Base-by-base conservation (phyloP, 2,888 invertebrate genomes). In the Hirtodrosophila duncani region DNA sequence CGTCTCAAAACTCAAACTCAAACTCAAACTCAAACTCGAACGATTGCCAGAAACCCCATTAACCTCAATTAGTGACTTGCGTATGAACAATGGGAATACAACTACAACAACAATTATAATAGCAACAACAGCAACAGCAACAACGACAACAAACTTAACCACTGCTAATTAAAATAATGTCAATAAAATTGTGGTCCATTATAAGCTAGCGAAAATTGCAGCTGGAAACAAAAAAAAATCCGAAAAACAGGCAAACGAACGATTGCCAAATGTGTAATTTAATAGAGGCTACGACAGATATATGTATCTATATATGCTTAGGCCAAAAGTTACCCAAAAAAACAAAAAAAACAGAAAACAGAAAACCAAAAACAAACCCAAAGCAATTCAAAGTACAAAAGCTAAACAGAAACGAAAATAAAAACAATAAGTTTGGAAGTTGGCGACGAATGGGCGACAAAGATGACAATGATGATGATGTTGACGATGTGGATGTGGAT, bases 21-120 rank as follows among this genome's bases (percentile, higher is more conserved):
- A 49, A 17, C 11, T 21, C 14, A 14, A 26, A 10, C 26, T 42
- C 27, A 51, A 75, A 63, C 72, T 60, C 52, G 67, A 71, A 63
- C 65, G 63, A 72, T 75, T 72, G 75, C 53, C 69, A 80, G 69
- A 70, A 78, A 74, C 77, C 69, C 77, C 82, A 78, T 81, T 78
- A 78, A 78, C 80, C 81, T 79, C 80, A 81, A 78, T 81, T 81
- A 78, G 81, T 78, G 82, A 79, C 66, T 81, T 79, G 80, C 60
- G 65, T 61, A 63, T 62, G 61, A 67, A 68, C 53, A 56, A 63
- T 62, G 63, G 52, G 63, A 66, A 23, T 37, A 6, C 18, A 33
- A 44, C 30, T 29, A 45, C 44, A 57, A 45, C 36, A 57, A 30
- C n/a, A n/a, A n/a, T n/a, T n/a, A n/a, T n/a, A n/a, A n/a, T n/a